These are phyloP conservation scores for Toxonevra muliebris DNA, from an alignment of 2,888 invertebrate genomes.

Conservation along the genomic window DNA sequence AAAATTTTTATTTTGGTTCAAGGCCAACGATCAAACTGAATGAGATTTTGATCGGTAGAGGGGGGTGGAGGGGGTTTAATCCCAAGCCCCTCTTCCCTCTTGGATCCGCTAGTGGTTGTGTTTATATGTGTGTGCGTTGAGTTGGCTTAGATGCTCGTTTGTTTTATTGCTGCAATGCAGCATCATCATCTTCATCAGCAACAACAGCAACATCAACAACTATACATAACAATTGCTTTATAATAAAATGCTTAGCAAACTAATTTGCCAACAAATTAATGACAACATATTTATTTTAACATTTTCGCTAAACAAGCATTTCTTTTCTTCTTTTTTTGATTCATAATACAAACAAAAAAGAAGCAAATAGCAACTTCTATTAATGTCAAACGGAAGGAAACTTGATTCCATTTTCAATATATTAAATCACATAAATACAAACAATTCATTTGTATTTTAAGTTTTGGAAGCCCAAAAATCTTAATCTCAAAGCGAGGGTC, in stretches of 20 bases:
- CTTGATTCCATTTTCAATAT: not conserved
- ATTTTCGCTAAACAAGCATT: no score
- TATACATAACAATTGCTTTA: conserved; percentile 6
- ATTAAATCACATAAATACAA: not conserved
- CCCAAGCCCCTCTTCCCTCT: no score
- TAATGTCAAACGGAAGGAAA: conserved; percentile 30
- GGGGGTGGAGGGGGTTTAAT: no score
- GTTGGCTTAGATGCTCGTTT: conserved; percentile 8
- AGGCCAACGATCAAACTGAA: no score
- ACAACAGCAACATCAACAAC: conserved; percentile 17
- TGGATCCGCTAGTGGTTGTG: no score
- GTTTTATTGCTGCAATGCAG: not conserved
- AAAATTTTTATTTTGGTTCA: no score
- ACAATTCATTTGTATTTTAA: conserved; percentile 11
- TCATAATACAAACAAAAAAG: no score
- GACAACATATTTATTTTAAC: conserved; percentile 45
- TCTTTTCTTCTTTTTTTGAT: no score
- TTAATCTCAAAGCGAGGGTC: no score
- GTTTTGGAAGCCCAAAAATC: no score
- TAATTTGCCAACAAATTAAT: conserved; percentile 53
- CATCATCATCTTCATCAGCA: conserved; percentile 16
- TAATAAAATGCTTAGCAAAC: conserved; percentile 48
- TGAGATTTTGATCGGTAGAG: no score
- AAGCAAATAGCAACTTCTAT: not conserved
- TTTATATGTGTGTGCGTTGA: not conserved